phyloP scores from a whole-genome alignment of 30 jellyfish, hydroid and myxozoan genomes.

The Pelagia noctiluca region DNA sequence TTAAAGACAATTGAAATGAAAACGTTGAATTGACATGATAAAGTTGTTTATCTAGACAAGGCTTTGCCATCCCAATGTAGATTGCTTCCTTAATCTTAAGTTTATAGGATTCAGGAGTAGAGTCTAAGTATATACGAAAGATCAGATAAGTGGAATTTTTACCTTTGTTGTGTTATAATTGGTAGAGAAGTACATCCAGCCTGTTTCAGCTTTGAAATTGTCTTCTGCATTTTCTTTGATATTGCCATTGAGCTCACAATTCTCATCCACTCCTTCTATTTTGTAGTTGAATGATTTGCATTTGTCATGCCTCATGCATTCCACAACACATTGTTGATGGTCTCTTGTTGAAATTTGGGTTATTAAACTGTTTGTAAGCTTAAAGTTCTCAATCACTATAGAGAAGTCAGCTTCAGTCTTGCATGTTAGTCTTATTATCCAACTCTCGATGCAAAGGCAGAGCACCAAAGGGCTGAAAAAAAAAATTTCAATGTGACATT shows the following conservation, averaged over 20 bases:
- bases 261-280: background rate
- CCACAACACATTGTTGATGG: background rate
- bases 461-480: background rate
- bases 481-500: too few species aligned
- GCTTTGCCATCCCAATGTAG: too few species aligned
- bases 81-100: too few species aligned
- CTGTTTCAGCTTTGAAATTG: background rate
- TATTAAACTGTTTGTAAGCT: background rate
- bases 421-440: background rate
- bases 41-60: too few species aligned
- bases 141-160: too few species aligned
- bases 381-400: background rate
- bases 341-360: background rate
- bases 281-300: slow-evolving; percentile 8
- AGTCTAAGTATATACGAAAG: too few species aligned
- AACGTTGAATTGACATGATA: too few species aligned
- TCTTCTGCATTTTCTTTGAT: background rate
- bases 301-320: background rate
- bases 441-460: background rate
- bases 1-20: too few species aligned
- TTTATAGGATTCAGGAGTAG: too few species aligned
- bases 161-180: too few species aligned
- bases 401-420: slow-evolving; percentile 1
- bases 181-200: background rate
- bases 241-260: background rate